Evolutionary conservation across 2,888 invertebrate species (phyloP), one percentile per base, ranked within the genome.

Genomic region (Leptogaster cylindrica): DNA sequence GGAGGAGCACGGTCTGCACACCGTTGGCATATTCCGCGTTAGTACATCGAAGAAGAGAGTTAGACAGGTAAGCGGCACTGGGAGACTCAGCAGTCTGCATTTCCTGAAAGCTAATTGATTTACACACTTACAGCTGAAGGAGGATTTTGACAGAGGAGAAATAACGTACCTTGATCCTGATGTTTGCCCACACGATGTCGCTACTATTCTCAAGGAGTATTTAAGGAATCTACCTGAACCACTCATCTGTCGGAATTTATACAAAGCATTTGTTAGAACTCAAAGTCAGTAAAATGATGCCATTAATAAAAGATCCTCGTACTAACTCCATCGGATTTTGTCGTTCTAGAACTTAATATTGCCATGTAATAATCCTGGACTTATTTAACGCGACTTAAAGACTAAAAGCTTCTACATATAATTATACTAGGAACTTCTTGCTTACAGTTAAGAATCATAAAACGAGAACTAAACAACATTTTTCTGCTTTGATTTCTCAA

Each of bases 171-270:
- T 95, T 73, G 90, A 89, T 72, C 85, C 89, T 7, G 91, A 92
- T 48, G 90, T 90, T 74, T 92, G 93, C 81, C 94, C 95, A 1
- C 95, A 97, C 80, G 96, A 97, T 78, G 93, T 96, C 66, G 96
- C 95, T 6, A 92, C 94, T 0, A 84, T 97, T 39, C 86, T 97
- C 28, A 97, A 97, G 79, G 96, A 96, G 82, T 97, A 91, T 83
- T 88, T 97, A 73, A 83, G 97, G 58, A 96, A 97, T 78, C 83
- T 97, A 39, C 96, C 96, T 0, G 96, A 97, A 77, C 93, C 96
- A 6, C 84, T 97, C 70, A 87, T 97, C 41, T 95, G 95, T 77
- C 86, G 91, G 74, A 93, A 93, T 76, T 86, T 97, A 36, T 97
- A 96, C 79, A 86, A 88, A 64, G 91, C 94, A 71, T 95, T 97